Evolutionary conservation across 2,113 vertebrate species (phyloP).

Genomic region (Amazona guildingii): DNA sequence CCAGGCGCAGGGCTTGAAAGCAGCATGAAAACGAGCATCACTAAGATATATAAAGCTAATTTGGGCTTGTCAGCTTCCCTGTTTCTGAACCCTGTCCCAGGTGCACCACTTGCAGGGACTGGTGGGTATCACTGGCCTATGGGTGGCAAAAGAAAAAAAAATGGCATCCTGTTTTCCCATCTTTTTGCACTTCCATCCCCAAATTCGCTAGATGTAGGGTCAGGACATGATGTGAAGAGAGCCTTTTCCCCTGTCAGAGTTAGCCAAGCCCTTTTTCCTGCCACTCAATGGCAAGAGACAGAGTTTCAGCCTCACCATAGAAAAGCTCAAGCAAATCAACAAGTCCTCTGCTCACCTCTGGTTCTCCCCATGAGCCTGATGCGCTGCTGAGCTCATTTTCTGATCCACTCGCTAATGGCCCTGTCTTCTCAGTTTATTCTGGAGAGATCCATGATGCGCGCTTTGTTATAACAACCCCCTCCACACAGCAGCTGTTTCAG

Average conservation of each 20-base stretch:
- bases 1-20: rapidly evolving
- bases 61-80: rapidly evolving
- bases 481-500: neutral
- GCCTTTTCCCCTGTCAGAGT: rapidly evolving
- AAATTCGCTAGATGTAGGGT: no score
- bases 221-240: rapidly evolving
- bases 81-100: neutral
- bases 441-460: rapidly evolving
- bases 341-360: neutral
- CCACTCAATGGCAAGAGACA: neutral
- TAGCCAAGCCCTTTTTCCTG: neutral
- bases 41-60: rapidly evolving
- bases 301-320: neutral
- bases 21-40: rapidly evolving
- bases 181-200: neutral
- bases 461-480: neutral
- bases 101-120: neutral
- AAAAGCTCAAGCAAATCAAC: neutral
- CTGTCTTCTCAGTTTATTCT: neutral
- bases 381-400: neutral
- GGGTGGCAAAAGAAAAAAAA: neutral
- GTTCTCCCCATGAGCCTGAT: rapidly evolving
- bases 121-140: rapidly evolving
- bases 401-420: rapidly evolving
- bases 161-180: neutral